Evolutionary conservation across 92 coral and sea anemone species (phyloP).

Genomic region (Umimayanthus kanabou): DNA sequence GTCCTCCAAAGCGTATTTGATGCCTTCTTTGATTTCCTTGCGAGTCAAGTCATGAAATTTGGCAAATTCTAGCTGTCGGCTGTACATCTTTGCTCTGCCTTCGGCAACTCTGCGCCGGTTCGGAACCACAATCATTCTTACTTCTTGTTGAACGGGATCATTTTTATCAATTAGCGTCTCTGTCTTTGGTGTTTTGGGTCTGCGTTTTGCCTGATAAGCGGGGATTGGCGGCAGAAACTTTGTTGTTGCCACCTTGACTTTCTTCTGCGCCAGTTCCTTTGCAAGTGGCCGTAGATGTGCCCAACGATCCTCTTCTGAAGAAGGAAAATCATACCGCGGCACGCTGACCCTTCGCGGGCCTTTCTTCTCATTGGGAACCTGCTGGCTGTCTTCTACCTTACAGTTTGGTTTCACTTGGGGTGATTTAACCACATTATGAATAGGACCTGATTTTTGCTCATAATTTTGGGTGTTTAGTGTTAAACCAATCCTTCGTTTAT

Average conservation of each 20-base stretch:
- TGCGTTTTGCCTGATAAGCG: slow-evolving; percentile 60
- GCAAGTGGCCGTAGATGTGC: slow-evolving; percentile 26
- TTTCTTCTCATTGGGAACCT: not conserved
- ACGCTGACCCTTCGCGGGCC: not conserved
- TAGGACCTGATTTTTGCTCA: not conserved
- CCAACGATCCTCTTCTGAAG: slow-evolving; percentile 14
- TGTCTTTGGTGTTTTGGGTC: slow-evolving; percentile 48
- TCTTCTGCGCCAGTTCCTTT: slow-evolving; percentile 7
- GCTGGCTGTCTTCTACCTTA: not conserved
- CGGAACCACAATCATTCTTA: slow-evolving; percentile 53
- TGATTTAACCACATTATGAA: not conserved
- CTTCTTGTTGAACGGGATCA: slow-evolving; percentile 39
- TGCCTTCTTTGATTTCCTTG: slow-evolving; percentile 47
- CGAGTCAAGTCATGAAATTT: slow-evolving; percentile 58
- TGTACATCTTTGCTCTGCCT: slow-evolving; percentile 52
- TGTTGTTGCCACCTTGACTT: slow-evolving; percentile 38
- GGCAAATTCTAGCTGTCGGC: slow-evolving; percentile 69
- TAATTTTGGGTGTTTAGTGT: not conserved
- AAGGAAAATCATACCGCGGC: slow-evolving; percentile 3
- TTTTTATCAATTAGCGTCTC: slow-evolving; percentile 38
- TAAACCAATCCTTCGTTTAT: not conserved
- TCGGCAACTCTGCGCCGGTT: slow-evolving; percentile 64
- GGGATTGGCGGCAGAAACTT: slow-evolving; percentile 78
- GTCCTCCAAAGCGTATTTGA: slow-evolving; percentile 45
- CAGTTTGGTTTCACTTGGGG: not conserved